These are phyloP conservation scores for Acipenser transmontanus DNA, from an alignment of 2,797 vertebrate species.

Conservation along the genomic window DNA sequence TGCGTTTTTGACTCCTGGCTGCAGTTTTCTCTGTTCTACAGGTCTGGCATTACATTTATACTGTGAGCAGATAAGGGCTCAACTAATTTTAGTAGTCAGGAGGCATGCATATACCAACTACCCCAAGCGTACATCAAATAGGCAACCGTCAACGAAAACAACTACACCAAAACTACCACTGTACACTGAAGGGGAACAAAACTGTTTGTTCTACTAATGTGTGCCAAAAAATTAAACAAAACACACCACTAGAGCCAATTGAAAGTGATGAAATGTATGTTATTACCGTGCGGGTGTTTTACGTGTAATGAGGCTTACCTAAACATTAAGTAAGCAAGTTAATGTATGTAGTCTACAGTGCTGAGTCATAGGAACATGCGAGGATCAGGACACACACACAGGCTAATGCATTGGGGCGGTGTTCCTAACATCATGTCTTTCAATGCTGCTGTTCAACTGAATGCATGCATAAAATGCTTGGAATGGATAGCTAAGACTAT, in stretches of 20 bases:
- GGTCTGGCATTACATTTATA: too few species aligned
- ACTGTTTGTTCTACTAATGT: too few species aligned
- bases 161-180: too few species aligned
- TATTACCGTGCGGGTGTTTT: constrained; percentile 13
- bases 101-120: too few species aligned
- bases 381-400: not conserved
- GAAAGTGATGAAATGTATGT: constrained; percentile 13
- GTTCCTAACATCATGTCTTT: not conserved
- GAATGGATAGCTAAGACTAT: too few species aligned
- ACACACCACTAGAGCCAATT: constrained; percentile 8
- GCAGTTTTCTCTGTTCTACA: too few species aligned
- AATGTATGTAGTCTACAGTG: constrained; percentile 14
- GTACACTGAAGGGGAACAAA: too few species aligned
- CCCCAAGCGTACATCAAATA: too few species aligned
- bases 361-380: constrained; percentile 1
- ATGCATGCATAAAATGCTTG: not conserved
- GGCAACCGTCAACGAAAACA: too few species aligned
- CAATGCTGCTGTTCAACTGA: not conserved
- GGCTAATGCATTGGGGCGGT: not conserved
- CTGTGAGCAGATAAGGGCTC: too few species aligned
- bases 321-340: constrained; percentile 18
- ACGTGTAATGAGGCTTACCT: constrained; percentile 13
- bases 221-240: not conserved
- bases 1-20: too few species aligned
- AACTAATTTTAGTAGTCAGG: too few species aligned